Evolutionary conservation across 2,113 vertebrate species (phyloP).

Genomic region (Colinus virginianus): DNA sequence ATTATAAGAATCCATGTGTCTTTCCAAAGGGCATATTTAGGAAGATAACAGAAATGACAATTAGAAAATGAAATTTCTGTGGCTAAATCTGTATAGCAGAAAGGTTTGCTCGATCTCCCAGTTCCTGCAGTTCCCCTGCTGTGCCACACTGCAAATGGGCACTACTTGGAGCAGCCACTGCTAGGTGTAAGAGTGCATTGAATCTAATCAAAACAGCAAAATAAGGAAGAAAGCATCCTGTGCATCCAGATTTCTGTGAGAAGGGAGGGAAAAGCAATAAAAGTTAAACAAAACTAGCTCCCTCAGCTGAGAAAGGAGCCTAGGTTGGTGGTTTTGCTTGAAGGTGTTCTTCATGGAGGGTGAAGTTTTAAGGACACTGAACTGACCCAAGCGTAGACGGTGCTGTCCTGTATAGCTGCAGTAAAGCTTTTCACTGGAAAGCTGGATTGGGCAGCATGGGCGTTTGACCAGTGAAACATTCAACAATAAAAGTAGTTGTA

Average conservation of each 20-base stretch:
- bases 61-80: neutral
- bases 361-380: neutral
- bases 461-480: neutral
- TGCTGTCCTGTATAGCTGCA: too few species aligned
- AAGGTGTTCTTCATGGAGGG: accelerated
- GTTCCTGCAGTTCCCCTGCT: neutral
- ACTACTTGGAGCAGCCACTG: accelerated
- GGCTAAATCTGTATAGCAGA: neutral
- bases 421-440: neutral
- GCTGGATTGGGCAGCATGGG: too few species aligned
- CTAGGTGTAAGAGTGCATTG: accelerated
- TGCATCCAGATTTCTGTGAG: neutral
- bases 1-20: neutral
- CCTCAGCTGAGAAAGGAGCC: too few species aligned
- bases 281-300: neutral
- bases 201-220: neutral
- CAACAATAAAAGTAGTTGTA: neutral
- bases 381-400: accelerated
- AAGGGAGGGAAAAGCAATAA: neutral
- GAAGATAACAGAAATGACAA: neutral
- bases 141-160: neutral
- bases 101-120: accelerated
- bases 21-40: neutral
- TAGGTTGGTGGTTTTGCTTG: accelerated
- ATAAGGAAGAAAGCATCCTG: neutral